These are phyloP conservation scores for Heloderma charlesbogerti DNA, from an alignment of 2,113 vertebrate genomes.

Conservation along the genomic window DNA sequence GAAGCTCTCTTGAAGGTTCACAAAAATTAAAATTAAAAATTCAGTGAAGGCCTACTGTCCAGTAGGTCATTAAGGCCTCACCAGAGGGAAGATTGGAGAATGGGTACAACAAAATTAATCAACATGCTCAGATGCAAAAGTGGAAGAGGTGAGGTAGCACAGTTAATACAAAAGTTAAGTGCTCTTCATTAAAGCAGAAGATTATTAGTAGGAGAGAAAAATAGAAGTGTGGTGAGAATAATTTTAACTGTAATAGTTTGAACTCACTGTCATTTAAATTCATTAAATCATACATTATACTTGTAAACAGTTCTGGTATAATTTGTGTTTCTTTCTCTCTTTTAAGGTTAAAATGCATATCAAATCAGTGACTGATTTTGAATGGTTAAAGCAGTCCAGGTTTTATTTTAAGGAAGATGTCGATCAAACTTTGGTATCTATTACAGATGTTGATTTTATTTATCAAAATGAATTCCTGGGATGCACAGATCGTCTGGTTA, in stretches of 20 bases:
- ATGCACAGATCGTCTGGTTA: slow-evolving; percentile 92
- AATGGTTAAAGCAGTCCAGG: slow-evolving; percentile 92
- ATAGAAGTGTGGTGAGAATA: rapidly evolving
- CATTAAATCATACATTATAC: background rate
- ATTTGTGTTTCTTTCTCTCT: slow-evolving; percentile 27
- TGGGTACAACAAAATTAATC: background rate
- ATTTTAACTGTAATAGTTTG: background rate
- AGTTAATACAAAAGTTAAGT: background rate
- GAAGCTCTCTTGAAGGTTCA: too few relatives aligned
- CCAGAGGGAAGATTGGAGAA: background rate
- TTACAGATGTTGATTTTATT: slow-evolving; percentile 91
- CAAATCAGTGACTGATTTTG: slow-evolving; percentile 84
- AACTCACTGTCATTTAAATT: background rate
- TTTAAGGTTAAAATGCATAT: slow-evolving; percentile 88
- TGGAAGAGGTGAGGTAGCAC: background rate
- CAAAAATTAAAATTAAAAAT: too few relatives aligned
- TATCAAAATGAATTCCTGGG: slow-evolving; percentile 95
- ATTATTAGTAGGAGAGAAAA: background rate
- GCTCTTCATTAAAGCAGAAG: background rate
- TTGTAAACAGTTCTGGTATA: background rate
- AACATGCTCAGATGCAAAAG: background rate
- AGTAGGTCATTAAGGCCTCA: background rate
- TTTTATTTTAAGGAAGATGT: slow-evolving; percentile 91
- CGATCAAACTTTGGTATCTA: slow-evolving; percentile 84
- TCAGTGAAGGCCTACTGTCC: background rate